phyloP scores from a whole-genome alignment of 2,113 vertebrate genomes.

The Isichthys henryi region DNA sequence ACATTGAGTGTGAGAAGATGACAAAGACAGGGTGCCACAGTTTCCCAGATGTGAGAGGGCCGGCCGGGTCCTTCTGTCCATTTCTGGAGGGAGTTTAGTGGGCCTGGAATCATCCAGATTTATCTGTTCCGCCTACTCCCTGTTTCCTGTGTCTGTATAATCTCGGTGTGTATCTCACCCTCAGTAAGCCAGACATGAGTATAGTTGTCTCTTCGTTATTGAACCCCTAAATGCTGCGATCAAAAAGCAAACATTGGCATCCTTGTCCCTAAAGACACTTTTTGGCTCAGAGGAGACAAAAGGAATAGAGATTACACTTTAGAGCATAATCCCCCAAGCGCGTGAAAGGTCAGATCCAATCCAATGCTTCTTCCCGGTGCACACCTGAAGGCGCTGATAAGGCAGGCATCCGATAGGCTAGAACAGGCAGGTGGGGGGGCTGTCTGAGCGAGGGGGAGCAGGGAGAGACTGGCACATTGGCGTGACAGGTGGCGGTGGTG shows the following conservation, averaged over 20 bases:
- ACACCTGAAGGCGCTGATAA: not conserved
- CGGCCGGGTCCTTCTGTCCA: not conserved
- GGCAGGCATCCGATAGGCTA: not conserved
- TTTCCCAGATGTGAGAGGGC: not conserved
- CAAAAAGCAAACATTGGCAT: not conserved
- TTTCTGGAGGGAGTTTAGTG: not conserved
- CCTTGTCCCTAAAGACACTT: not conserved
- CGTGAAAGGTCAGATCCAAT: not conserved
- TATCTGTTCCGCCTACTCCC: not conserved
- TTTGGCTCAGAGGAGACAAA: not conserved
- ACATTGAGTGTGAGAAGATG: not conserved
- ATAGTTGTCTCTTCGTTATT: not conserved
- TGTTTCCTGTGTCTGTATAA: not conserved
- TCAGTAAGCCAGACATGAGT: not conserved
- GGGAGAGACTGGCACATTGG: not conserved
- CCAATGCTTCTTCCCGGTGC: not conserved
- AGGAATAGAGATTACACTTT: not conserved
- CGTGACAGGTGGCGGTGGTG: slow-evolving; percentile 3
- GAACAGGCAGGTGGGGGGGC: not conserved
- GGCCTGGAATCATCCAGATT: not conserved
- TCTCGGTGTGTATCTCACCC: not conserved
- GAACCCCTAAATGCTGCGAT: slow-evolving; percentile 5
- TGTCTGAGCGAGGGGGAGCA: not conserved
- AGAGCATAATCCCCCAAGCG: not conserved
- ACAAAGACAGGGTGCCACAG: not conserved